Percentiles rank a stretch among this genome's conserved stretches.
These are phyloP conservation scores for Cygnus buccinator DNA, from an alignment of 2,113 vertebrate species.

Conservation along the genomic window DNA sequence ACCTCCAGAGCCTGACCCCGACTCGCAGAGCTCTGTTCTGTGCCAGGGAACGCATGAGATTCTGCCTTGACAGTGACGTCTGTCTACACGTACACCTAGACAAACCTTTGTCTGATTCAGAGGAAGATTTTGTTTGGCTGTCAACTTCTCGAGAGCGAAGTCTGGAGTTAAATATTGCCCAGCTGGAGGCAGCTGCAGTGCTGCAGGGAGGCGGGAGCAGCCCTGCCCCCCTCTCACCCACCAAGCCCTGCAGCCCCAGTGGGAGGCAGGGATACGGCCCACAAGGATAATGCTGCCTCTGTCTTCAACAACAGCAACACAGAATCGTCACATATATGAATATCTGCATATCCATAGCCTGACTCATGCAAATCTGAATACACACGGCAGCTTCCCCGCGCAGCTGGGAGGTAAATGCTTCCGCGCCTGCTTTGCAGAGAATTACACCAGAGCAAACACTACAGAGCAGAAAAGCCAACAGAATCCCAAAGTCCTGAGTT, in stretches of 20 bases:
- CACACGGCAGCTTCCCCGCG: neutral
- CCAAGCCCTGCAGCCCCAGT: neutral
- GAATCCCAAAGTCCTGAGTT: accelerated
- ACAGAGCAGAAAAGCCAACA: neutral
- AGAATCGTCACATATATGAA: neutral
- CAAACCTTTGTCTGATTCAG: neutral
- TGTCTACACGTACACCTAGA: accelerated
- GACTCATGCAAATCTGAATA: neutral
- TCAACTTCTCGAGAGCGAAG: neutral
- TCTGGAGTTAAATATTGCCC: neutral
- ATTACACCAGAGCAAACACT: neutral
- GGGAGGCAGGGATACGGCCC: neutral
- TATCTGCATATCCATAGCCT: neutral
- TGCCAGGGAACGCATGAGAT: accelerated
- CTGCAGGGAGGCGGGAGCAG: neutral
- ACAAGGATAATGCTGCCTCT: neutral
- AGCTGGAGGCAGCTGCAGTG: neutral
- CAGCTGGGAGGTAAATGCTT: neutral
- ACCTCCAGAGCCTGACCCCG: neutral
- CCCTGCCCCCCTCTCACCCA: neutral
- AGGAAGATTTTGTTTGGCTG: neutral
- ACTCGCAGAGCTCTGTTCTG: neutral
- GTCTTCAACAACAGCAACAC: neutral
- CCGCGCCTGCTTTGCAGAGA: neutral
- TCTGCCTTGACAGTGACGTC: neutral